These are phyloP conservation scores for Enteromius argenteus DNA, from an alignment of 2,797 vertebrate genomes.

Conservation along the genomic window DNA sequence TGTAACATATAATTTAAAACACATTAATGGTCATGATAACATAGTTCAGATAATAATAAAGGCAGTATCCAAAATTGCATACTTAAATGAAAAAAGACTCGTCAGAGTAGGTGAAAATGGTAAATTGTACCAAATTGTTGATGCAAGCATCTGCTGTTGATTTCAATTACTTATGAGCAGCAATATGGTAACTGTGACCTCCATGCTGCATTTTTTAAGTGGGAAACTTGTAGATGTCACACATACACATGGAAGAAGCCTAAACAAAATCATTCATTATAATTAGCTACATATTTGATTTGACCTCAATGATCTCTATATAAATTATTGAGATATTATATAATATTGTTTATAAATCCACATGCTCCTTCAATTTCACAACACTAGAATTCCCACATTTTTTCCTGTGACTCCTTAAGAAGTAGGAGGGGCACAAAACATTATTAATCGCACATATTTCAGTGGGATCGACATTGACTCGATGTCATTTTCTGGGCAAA, in stretches of 20 bases:
- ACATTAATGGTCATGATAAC: not conserved
- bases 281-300: not conserved
- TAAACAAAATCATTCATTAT: not conserved
- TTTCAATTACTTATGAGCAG: not conserved
- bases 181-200: not conserved
- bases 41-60: not conserved
- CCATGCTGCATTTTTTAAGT: not conserved
- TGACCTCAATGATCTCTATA: not conserved
- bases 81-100: not conserved
- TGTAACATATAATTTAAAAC: not conserved
- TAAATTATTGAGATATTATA: not conserved
- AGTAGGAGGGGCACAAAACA: not conserved
- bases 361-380: not conserved
- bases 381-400: not conserved
- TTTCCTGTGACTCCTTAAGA: not conserved
- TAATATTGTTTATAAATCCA: not conserved
- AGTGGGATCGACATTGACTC: not conserved
- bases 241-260: not conserved
- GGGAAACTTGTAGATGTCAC: not conserved
- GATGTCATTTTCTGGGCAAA: slow-evolving; percentile 35
- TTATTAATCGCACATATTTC: not conserved
- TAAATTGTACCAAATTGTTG: not conserved
- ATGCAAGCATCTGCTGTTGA: not conserved
- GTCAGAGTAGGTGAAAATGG: not conserved
- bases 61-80: not conserved